Percentiles rank a stretch among this genome's conserved stretches.
Conservation (phyloP, 2,797 vertebrate genomes). For the Ptychadena robeensis region DNA sequence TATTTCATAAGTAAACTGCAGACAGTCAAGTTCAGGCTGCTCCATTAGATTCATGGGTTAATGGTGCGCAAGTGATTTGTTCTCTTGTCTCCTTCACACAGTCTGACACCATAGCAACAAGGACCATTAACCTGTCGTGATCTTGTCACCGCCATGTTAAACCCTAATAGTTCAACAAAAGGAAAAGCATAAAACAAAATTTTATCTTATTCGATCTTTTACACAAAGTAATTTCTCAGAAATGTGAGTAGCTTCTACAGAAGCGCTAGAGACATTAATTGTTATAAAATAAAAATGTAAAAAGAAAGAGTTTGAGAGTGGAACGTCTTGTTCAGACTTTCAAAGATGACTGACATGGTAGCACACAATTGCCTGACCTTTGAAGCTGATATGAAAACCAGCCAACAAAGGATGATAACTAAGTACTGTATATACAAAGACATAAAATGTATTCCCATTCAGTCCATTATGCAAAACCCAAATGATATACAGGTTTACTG, state of each 20-base stretch:
- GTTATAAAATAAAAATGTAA: slow-evolving; percentile 72
- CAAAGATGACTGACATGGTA: slow-evolving; percentile 75
- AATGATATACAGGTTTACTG: background rate
- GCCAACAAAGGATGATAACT: slow-evolving; percentile 13
- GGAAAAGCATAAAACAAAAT: slow-evolving; percentile 78
- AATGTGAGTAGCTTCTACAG: slow-evolving; percentile 73
- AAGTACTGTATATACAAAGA: background rate
- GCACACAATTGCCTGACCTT: slow-evolving; percentile 69
- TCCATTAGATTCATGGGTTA: slow-evolving; percentile 29
- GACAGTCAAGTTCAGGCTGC: slow-evolving; percentile 29
- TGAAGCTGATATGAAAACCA: slow-evolving; percentile 65
- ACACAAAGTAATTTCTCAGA: slow-evolving; percentile 81
- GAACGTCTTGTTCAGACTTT: slow-evolving; percentile 74
- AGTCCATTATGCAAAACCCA: background rate
- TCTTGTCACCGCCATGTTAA: slow-evolving; percentile 80
- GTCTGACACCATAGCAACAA: slow-evolving; percentile 72
- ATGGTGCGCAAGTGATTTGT: slow-evolving; percentile 63
- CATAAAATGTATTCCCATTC: background rate
- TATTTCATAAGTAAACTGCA: background rate
- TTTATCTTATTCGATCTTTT: slow-evolving; percentile 78
- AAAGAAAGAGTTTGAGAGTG: slow-evolving; percentile 73
- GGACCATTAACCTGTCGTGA: slow-evolving; percentile 71
- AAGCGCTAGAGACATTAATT: slow-evolving; percentile 72
- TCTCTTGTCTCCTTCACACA: slow-evolving; percentile 74
- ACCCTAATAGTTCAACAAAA: slow-evolving; percentile 75